Evolutionary conservation across 2,888 invertebrate genomes (phyloP).

Genomic region (Drosophila prolongata): DNA sequence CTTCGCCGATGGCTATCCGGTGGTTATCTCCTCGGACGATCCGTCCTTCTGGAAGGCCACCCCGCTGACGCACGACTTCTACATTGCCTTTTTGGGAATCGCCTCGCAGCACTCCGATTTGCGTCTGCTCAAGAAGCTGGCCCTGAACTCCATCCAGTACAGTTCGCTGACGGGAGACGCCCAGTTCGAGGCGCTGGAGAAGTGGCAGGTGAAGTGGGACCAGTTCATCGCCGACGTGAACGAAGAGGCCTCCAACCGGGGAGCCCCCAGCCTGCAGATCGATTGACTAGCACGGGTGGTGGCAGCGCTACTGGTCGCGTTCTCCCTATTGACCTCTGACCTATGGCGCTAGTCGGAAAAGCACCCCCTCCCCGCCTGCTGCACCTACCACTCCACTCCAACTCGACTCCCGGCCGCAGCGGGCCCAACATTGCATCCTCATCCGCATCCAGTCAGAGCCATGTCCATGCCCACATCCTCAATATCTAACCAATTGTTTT

Average conservation of each 20-base stretch:
- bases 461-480: conserved; percentile 17
- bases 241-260: conserved; percentile 26
- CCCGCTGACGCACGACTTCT: conserved; percentile 91
- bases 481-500: conserved; percentile 36
- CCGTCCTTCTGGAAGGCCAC: conserved; percentile 91
- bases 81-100: conserved; percentile 91
- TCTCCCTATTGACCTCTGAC: conserved; percentile 20
- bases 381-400: conserved; percentile 5
- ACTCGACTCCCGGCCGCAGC: conserved; percentile 3
- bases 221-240: conserved; percentile 85
- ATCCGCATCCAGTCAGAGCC: conserved; percentile 16
- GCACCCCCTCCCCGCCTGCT: background rate
- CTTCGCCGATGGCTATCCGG: conserved; percentile 88
- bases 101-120: conserved; percentile 89
- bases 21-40: conserved; percentile 92
- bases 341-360: conserved; percentile 56
- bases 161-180: conserved; percentile 86
- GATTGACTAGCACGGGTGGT: conserved; percentile 82
- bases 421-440: conserved; percentile 8
- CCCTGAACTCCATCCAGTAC: conserved; percentile 89
- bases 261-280: conserved; percentile 50
- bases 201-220: conserved; percentile 87
- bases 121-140: conserved; percentile 89
- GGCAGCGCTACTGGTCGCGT: conserved; percentile 55
- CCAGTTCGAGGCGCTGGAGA: conserved; percentile 85